Conservation (phyloP, 2,797 vertebrate genomes). For the Kryptopterus vitreolus region DNA sequence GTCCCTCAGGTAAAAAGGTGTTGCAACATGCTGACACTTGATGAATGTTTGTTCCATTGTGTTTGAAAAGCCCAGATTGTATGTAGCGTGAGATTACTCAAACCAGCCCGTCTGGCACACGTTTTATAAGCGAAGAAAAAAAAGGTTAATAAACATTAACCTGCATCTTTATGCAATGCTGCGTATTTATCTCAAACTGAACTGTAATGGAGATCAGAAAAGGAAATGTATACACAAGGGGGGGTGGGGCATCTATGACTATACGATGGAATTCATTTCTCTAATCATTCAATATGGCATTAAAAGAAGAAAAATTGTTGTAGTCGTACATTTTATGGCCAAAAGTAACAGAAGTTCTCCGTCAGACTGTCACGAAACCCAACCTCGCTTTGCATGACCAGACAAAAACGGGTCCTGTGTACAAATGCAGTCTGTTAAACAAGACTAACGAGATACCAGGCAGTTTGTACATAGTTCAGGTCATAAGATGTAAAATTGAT, state of each 20-base stretch:
- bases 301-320: no score
- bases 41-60: background rate
- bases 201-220: no score
- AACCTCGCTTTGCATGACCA: conserved; percentile 20
- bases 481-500: no score
- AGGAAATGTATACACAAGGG: no score
- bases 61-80: background rate
- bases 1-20: background rate
- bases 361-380: background rate
- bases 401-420: background rate
- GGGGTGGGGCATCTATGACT: no score
- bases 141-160: background rate
- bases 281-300: no score
- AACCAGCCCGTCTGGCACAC: background rate
- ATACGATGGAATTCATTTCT: no score
- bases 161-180: no score
- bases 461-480: background rate
- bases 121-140: background rate
- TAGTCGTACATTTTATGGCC: background rate
- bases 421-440: background rate
- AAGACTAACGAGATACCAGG: background rate
- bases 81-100: background rate
- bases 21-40: background rate
- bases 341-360: background rate
- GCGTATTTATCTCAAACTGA: no score